Base-by-base conservation (phyloP, 1,140 invertebrate species). In the Homalodisca vitripennis region DNA sequence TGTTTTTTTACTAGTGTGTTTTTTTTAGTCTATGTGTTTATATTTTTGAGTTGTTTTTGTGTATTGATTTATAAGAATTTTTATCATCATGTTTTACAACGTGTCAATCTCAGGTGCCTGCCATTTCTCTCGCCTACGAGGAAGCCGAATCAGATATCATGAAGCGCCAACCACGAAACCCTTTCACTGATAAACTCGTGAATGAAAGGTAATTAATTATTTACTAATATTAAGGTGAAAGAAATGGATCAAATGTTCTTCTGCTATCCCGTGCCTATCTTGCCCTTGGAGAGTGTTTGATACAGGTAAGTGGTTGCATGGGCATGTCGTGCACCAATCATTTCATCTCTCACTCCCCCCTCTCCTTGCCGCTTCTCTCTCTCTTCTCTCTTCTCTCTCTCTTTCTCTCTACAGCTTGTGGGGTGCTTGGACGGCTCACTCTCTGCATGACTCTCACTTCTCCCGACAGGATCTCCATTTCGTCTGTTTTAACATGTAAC, bases 111-210 rank as follows among this genome's bases (percentile, higher is more conserved):
- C 85, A 95, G 93, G 88, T 98, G 76, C 98, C 97, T 77, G 97
- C 97, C 76, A 98, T 99, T 83, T 98, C 97, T 70, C 87, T 99
- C 79, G 97, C 97, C 76, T 99, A 99, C 84, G 98, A 99, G 87
- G 87, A 91, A 82, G 92, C 97, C 67, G 98, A 99, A 82, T 93
- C 93, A 74, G 97, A 99, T 84, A 99, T 99, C 82, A 99, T 99
- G 98, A 99, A 99, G 88, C 89, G 97, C 75, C 89, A 89, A 76
- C 97, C 98, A 75, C 89, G 98, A 82, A 92, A 99, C 85, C 95
- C 97, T 68, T 87, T 89, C 77, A 88, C 87, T 75, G 98, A 99
- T 86, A 98, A 98, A 86, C 91, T 99, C 81, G 97, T 99, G 79
- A 99, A 99, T 84, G 94, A 98, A 89, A 97, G 96, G 92, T 95